phyloP scores from a whole-genome alignment of 2,797 vertebrate species.

The Gymnothorax javanicus region DNA sequence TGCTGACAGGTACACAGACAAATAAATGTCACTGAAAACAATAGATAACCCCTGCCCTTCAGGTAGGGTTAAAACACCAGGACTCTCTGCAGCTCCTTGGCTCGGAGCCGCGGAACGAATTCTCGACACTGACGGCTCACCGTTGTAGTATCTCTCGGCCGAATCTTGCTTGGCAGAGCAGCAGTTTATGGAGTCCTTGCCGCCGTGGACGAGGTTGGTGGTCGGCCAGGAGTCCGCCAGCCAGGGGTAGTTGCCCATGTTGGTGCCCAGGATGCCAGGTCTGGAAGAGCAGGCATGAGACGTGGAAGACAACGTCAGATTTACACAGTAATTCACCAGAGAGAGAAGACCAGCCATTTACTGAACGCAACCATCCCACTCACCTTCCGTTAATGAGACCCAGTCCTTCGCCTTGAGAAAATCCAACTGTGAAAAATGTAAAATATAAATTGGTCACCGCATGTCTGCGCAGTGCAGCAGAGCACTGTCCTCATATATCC shows the following conservation, averaged over 20 bases:
- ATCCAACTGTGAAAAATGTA: conserved; percentile 74
- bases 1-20: too few relatives aligned
- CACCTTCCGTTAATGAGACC: conserved; percentile 82
- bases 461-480: neutral
- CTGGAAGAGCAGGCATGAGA: conserved; percentile 45
- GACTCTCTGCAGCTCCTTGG: neutral
- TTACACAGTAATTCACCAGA: neutral
- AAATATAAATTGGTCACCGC: conserved; percentile 12
- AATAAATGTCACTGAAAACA: too few relatives aligned
- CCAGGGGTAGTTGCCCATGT: conserved; percentile 87
- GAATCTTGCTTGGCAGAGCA: conserved; percentile 77
- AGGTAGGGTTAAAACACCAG: neutral
- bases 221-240: conserved; percentile 90
- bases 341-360: neutral
- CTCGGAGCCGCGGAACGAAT: neutral
- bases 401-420: conserved; percentile 81
- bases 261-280: conserved; percentile 77
- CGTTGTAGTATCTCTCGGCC: conserved; percentile 92
- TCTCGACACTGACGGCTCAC: conserved; percentile 63
- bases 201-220: conserved; percentile 80
- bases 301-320: neutral
- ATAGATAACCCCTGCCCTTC: too few relatives aligned
- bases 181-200: conserved; percentile 76
- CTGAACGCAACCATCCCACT: conserved; percentile 27
- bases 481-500: neutral